Base-by-base conservation (phyloP, 2,113 vertebrate species). In the Aphelocoma coerulescens region DNA sequence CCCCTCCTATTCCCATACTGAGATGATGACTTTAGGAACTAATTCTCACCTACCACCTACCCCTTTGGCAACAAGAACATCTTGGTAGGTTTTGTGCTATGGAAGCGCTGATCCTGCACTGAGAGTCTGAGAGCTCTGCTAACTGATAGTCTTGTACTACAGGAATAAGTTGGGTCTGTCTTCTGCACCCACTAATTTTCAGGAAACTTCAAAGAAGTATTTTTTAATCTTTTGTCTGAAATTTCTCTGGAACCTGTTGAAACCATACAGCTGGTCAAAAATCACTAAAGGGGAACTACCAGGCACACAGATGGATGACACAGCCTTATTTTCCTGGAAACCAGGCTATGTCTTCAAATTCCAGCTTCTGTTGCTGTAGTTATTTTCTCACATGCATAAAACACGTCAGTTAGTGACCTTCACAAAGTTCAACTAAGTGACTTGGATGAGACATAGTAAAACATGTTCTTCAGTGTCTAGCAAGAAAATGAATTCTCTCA, bases 81-180 rank as follows among this genome's bases (percentile, higher is more conserved):
- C 54, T 19, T 0, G 0, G 10, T 2, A 3, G 3, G 3, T 84
- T 87, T 63, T 2, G 0, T 59, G 43, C 24, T 58, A 41, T 22
- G 9, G 52, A 27, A 49, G 23, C 0, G 0, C 6, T 39, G 26
- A 51, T 48, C 48, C 39, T 62, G 26, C 5, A 8, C 1, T 7
- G 0, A 1, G 0, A 1, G 18, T 63, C 62, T 46, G n/a, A 35
- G 28, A 63, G 32, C 4, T 3, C 44, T 59, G 26, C 7, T 59
- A 41, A 35, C 21, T 43, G 43, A 48, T 49, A 19, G 11, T 49
- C 14, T 48, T 33, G 59, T 21, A 16, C 8, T 14, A 41, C 2
- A 11, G 13, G 9, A 82, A 35, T 27, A 78, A 41, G 1, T 24
- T 69, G 17, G 2, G 33, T 76, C 27, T 61, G 13, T 21, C 22